A percentile compares a stretch with the other conserved stretches of the same genome.
Evolutionary conservation across 2,888 invertebrate genomes (phyloP).

Genomic region (Brenthis ino): DNA sequence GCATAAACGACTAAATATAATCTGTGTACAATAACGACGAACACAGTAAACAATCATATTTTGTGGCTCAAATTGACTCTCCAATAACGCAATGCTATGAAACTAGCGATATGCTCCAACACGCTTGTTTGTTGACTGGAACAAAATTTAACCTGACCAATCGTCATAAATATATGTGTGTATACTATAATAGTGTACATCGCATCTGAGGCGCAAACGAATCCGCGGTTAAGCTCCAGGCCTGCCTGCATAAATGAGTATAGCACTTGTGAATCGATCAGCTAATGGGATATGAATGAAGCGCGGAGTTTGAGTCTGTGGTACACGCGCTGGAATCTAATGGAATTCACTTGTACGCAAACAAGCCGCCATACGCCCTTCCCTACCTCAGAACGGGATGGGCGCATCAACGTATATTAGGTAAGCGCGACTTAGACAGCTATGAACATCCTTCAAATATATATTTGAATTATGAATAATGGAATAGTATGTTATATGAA

Average conservation of each 20-base stretch:
- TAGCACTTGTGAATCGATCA: conserved; percentile 77
- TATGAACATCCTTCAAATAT: conserved; percentile 17
- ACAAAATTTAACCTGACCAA: conserved; percentile 38
- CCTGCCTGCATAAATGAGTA: conserved; percentile 59
- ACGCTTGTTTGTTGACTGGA: conserved; percentile 37
- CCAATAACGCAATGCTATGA: too few species aligned
- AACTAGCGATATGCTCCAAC: conserved; percentile 30
- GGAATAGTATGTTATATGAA: background rate
- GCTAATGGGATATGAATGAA: conserved; percentile 81
- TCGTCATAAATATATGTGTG: conserved; percentile 41
- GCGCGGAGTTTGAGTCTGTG: conserved; percentile 67
- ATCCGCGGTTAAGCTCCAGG: conserved; percentile 39
- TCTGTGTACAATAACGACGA: too few species aligned
- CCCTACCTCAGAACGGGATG: conserved; percentile 46
- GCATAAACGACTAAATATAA: too few species aligned
- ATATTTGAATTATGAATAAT: conserved; percentile 10
- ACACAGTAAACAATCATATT: too few species aligned
- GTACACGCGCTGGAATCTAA: conserved; percentile 75
- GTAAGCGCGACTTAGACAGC: conserved; percentile 22
- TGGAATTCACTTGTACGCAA: conserved; percentile 82
- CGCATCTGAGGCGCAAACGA: conserved; percentile 40
- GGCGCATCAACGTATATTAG: conserved; percentile 28
- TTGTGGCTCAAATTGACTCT: too few species aligned
- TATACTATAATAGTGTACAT: conserved; percentile 15
- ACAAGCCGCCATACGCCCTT: conserved; percentile 71